phyloP scores from a whole-genome alignment of 2,113 vertebrate genomes.

The Syrmaticus mikado region DNA sequence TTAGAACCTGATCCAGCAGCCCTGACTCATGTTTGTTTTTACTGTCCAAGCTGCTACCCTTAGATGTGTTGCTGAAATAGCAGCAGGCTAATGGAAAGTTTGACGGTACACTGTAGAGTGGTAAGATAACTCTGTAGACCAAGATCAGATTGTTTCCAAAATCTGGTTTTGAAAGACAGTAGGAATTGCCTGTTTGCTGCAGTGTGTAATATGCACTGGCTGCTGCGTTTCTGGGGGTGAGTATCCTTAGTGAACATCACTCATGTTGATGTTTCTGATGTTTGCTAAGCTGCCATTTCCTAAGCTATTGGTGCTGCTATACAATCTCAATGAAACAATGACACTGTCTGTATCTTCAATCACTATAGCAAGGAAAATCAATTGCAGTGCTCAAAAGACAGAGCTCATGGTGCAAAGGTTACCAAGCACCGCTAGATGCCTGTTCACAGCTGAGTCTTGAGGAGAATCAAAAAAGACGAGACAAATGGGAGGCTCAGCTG shows the following conservation, averaged over 20 bases:
- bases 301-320: slow-evolving; percentile 40
- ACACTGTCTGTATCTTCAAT: slow-evolving; percentile 60
- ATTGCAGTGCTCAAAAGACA: slow-evolving; percentile 49
- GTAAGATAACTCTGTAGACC: not conserved
- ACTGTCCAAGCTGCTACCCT: not conserved
- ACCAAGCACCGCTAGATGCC: slow-evolving; percentile 29
- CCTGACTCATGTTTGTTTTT: not conserved
- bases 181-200: not conserved
- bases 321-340: slow-evolving; percentile 45
- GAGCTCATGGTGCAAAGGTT: slow-evolving; percentile 61
- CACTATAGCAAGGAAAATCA: slow-evolving; percentile 61
- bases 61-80: not conserved
- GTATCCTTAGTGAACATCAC: not conserved
- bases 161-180: not conserved
- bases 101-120: not conserved
- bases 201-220: not conserved
- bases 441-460: slow-evolving; percentile 49
- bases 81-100: not conserved
- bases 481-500: slow-evolving; percentile 37
- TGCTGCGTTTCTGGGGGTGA: not conserved
- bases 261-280: slow-evolving; percentile 40
- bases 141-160: not conserved
- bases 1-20: not conserved
- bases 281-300: slow-evolving; percentile 39
- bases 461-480: slow-evolving; percentile 45